Conservation (phyloP, 1,140 invertebrate species). For the Caerostris extrusa region DNA sequence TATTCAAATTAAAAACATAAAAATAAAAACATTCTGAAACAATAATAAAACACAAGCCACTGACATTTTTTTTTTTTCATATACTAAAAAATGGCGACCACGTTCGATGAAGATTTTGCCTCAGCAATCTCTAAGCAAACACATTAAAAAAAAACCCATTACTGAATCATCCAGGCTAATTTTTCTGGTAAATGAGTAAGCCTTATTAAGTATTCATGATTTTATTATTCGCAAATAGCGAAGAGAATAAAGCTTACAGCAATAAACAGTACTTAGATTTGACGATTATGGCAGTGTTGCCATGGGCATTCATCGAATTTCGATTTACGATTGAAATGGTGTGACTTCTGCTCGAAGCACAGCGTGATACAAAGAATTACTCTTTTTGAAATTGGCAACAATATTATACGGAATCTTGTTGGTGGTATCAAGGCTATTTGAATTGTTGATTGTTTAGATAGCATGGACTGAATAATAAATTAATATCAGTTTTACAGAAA, state of each 20-base stretch:
- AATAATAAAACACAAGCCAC: too few species aligned
- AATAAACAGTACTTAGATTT: neutral
- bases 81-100: neutral
- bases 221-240: neutral
- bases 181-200: neutral
- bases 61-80: too few species aligned
- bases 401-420: neutral
- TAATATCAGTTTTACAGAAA: too few species aligned
- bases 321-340: neutral
- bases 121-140: neutral
- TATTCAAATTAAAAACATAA: too few species aligned
- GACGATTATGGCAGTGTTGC: neutral
- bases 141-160: neutral
- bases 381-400: neutral
- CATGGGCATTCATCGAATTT: constrained; percentile 12
- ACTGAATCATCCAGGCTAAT: neutral
- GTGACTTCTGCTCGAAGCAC: neutral
- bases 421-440: too few species aligned
- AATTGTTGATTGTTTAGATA: too few species aligned
- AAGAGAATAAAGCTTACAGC: neutral
- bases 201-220: neutral
- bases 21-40: too few species aligned
- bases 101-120: neutral
- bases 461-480: too few species aligned
- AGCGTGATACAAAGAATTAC: neutral